Conservation (phyloP, 1,140 invertebrate genomes). For the Bombus breviceps region DNA sequence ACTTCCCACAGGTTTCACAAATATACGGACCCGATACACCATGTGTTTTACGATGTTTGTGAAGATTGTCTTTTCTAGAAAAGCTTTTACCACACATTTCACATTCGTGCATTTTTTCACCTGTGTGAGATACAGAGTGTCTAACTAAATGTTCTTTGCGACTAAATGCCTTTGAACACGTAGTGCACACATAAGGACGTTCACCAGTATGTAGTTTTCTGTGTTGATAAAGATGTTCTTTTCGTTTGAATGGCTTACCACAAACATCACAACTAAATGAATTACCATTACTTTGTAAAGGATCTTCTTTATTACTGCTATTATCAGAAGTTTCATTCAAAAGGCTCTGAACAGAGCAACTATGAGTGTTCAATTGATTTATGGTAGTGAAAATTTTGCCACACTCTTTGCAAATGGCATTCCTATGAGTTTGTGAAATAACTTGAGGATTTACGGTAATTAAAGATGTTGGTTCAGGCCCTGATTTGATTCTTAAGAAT, state of each 20-base stretch:
- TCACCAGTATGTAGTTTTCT: slow-evolving; percentile 90
- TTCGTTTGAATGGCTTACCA: slow-evolving; percentile 84
- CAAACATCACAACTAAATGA: slow-evolving; percentile 84
- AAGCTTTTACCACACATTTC: slow-evolving; percentile 90
- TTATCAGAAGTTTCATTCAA: slow-evolving; percentile 72
- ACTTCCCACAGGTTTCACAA: slow-evolving; percentile 89
- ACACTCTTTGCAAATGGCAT: slow-evolving; percentile 80
- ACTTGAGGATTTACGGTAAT: slow-evolving; percentile 79
- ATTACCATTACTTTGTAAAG: slow-evolving; percentile 68
- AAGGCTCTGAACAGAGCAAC: slow-evolving; percentile 70
- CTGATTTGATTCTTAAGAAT: slow-evolving; percentile 78
- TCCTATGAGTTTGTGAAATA: slow-evolving; percentile 74
- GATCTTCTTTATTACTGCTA: slow-evolving; percentile 69
- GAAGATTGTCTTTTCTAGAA: slow-evolving; percentile 89
- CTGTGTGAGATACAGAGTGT: slow-evolving; percentile 89
- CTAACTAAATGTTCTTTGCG: slow-evolving; percentile 88
- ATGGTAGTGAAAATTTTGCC: slow-evolving; percentile 75
- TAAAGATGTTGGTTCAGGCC: slow-evolving; percentile 74
- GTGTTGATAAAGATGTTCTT: slow-evolving; percentile 86
- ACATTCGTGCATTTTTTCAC: slow-evolving; percentile 89
- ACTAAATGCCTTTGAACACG: slow-evolving; percentile 89
- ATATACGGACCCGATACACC: slow-evolving; percentile 87
- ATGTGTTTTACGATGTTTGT: slow-evolving; percentile 88
- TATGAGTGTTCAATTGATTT: slow-evolving; percentile 75
- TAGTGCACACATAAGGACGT: slow-evolving; percentile 87